Evolutionary conservation across 2,113 vertebrate species (phyloP), one percentile per base, ranked within the genome.

Genomic region (Pontoporia blainvillei): DNA sequence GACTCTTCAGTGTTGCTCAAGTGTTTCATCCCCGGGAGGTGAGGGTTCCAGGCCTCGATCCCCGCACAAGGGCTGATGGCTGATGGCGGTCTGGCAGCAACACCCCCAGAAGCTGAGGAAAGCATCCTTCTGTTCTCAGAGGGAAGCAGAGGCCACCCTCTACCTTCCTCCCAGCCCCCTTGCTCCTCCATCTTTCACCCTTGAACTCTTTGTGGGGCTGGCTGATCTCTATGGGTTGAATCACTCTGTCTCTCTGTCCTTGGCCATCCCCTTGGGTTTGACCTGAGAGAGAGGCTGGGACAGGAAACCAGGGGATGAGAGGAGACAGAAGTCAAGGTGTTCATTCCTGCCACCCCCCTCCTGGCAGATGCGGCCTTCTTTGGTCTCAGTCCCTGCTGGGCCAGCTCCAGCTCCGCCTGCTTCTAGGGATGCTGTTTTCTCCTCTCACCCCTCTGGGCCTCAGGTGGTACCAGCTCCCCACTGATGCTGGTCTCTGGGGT

Each of bases 151-250:
- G 23, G 39, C 27, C 15, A 9, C 2, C 0, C 1, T 44, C 12
- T 0, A 0, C 52, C 31, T 46, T 44, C 72, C 39, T 18, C 6
- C 6, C 41, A 12, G 75, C 31, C 15, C 72, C 23, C 0, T 8
- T 15, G 9, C 3, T 21, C 9, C 49, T 27, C 75, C 13, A 23
- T 1, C 85, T 31, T 7, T 41, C 27, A 2, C 39, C 23, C 39
- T 20, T 3, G 6, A 75, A 46, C 9, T 2, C 41, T 62, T 3
- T 36, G 41, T 15, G 31, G 2, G 23, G 31, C 71, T 46, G 36
- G 20, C 75, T 44, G 46, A 13, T 15, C 13, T 57, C 20, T 3
- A 1, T 34, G 36, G 64, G 3, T 21, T 2, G 9, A 23, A 18
- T 79, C 61, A 54, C 36, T 5, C 13, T 9, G 29, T n/a, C 29